Conservation (phyloP, 2,888 invertebrate genomes). For the Patella pellucida region DNA sequence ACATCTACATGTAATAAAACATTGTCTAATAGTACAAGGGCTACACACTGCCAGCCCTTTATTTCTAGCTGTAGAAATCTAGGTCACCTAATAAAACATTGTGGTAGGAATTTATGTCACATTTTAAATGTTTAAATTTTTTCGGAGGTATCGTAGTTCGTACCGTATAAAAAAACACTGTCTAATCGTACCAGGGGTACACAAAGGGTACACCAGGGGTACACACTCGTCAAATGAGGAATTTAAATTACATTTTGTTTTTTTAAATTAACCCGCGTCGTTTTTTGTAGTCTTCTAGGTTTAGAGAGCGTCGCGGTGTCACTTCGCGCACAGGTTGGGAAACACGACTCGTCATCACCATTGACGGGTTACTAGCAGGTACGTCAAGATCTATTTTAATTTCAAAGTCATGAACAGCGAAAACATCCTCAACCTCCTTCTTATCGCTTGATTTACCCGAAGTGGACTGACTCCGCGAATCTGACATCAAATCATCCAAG, state of each 20-base stretch:
- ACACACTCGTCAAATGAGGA: no score
- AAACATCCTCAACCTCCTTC: slow-evolving; percentile 73
- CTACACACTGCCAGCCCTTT: no score
- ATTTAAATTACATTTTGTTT: not conserved
- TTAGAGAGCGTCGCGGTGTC: slow-evolving; percentile 65
- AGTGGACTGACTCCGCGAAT: not conserved
- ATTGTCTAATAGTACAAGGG: no score
- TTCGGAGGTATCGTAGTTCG: no score
- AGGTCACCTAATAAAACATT: no score
- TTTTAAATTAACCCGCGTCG: slow-evolving; percentile 65
- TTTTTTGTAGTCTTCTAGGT: slow-evolving; percentile 71
- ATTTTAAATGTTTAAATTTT: no score
- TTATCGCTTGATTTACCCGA: slow-evolving; percentile 27
- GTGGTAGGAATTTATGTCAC: no score
- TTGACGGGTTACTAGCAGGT: slow-evolving; percentile 59
- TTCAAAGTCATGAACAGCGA: slow-evolving; percentile 90
- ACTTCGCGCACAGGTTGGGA: slow-evolving; percentile 47
- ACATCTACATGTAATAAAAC: no score
- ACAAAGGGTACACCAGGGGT: no score
- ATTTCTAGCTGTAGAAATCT: no score
- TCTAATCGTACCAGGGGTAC: no score
- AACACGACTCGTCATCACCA: slow-evolving; percentile 55
- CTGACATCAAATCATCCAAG: not conserved
- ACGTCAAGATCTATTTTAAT: slow-evolving; percentile 85
- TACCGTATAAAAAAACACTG: no score